These are phyloP conservation scores for Sebastes hopkinsi DNA, from an alignment of 2,797 vertebrate genomes.

Conservation along the genomic window DNA sequence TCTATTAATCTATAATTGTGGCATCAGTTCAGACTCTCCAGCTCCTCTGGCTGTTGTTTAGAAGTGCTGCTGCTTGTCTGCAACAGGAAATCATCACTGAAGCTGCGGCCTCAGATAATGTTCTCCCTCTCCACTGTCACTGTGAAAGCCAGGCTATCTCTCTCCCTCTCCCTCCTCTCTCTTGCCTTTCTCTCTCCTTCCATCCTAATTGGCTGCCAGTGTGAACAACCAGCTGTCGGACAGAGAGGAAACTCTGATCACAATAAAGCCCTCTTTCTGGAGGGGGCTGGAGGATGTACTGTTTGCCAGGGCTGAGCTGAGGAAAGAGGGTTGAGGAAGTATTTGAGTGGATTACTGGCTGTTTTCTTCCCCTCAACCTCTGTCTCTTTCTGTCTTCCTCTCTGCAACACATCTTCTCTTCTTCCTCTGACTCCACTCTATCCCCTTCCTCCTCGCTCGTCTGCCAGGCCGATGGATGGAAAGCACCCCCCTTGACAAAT, in stretches of 20 bases:
- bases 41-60: slow-evolving; percentile 54
- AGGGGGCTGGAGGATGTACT: slow-evolving; percentile 53
- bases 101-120: slow-evolving; percentile 55
- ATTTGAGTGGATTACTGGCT: slow-evolving; percentile 74
- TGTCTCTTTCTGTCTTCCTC: slow-evolving; percentile 19
- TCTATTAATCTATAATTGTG: slow-evolving; percentile 44
- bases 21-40: slow-evolving; percentile 39
- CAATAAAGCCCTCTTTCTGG: slow-evolving; percentile 57
- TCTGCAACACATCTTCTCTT: slow-evolving; percentile 31
- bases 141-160: slow-evolving; percentile 31
- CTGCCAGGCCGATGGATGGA: slow-evolving; percentile 63
- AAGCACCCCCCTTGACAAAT: slow-evolving; percentile 61
- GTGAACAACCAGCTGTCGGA: slow-evolving; percentile 72
- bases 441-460: slow-evolving; percentile 41
- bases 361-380: slow-evolving; percentile 34
- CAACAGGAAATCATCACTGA: slow-evolving; percentile 62
- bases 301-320: slow-evolving; percentile 67
- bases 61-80: slow-evolving; percentile 55
- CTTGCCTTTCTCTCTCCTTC: slow-evolving; percentile 28
- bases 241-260: slow-evolving; percentile 65
- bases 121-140: slow-evolving; percentile 44
- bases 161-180: slow-evolving; percentile 11
- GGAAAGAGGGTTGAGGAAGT: slow-evolving; percentile 68
- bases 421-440: slow-evolving; percentile 39
- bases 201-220: slow-evolving; percentile 73